Evolutionary conservation across 2,888 invertebrate species (phyloP).

Genomic region (Hedya salicella): DNA sequence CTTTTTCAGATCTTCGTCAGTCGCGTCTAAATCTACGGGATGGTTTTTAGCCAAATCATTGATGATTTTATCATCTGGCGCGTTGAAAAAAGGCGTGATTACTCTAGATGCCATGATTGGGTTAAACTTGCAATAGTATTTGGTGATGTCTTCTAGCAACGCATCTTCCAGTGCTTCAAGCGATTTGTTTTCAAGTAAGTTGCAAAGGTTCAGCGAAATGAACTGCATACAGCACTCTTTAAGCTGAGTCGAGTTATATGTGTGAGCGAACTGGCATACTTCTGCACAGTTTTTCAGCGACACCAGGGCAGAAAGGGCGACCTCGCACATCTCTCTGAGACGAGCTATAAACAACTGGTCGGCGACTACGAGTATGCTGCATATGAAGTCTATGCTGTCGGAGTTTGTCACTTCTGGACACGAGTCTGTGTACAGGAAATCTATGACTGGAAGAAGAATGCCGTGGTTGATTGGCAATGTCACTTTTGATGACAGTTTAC

Average conservation of each 20-base stretch:
- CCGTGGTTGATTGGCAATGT: conserved; percentile 86
- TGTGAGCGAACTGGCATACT: conserved; percentile 89
- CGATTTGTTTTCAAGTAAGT: conserved; percentile 88
- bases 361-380: conserved; percentile 90
- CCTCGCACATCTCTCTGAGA: conserved; percentile 90
- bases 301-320: conserved; percentile 86
- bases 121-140: conserved; percentile 87
- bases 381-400: conserved; percentile 88
- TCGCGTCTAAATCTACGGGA: conserved; percentile 78
- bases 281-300: conserved; percentile 91
- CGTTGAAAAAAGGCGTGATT: conserved; percentile 88
- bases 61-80: conserved; percentile 85
- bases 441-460: conserved; percentile 87
- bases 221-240: conserved; percentile 91
- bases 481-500: conserved; percentile 78
- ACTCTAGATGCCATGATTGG: conserved; percentile 86
- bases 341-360: conserved; percentile 91
- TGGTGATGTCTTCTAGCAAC: conserved; percentile 87
- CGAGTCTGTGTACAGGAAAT: conserved; percentile 91
- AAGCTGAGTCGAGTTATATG: conserved; percentile 90
- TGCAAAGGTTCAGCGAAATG: conserved; percentile 89
- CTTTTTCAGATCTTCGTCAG: conserved; percentile 80
- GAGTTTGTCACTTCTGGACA: conserved; percentile 84
- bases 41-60: conserved; percentile 67
- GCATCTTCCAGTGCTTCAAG: conserved; percentile 87